These are phyloP conservation scores for Eupithecia tripunctaria DNA, from an alignment of 2,888 invertebrate genomes.

Conservation along the genomic window DNA sequence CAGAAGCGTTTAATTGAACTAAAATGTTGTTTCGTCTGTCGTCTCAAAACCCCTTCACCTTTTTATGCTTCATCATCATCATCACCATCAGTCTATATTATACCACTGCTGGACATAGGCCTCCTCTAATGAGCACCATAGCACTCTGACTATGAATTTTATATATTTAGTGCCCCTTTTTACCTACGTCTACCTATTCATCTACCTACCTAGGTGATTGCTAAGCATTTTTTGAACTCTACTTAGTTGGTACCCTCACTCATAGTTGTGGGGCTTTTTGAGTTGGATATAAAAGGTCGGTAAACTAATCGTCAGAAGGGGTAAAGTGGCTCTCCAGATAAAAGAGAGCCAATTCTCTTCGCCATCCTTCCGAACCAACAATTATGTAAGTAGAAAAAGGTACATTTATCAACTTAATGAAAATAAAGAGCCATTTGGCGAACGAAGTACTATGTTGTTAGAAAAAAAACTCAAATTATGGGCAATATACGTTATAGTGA, in stretches of 20 bases:
- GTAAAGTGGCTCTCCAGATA: background rate
- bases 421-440: background rate
- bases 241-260: too few relatives aligned
- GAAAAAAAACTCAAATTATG: background rate
- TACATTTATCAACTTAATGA: background rate
- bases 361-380: background rate
- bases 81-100: too few relatives aligned
- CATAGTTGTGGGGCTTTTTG: background rate
- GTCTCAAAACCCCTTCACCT: background rate
- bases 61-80: too few relatives aligned
- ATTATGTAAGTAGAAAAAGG: background rate
- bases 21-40: background rate
- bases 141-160: too few relatives aligned
- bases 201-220: background rate
- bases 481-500: too few relatives aligned
- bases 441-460: too few relatives aligned
- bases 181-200: background rate
- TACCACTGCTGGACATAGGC: too few relatives aligned
- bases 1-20: conserved; percentile 32
- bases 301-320: background rate
- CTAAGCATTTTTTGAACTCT: background rate
- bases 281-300: background rate
- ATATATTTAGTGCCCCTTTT: background rate
- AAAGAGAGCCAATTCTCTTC: background rate
- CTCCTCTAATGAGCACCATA: too few relatives aligned